These are phyloP conservation scores for Vireo altiloquus DNA, from an alignment of 2,113 vertebrate species.

Conservation along the genomic window DNA sequence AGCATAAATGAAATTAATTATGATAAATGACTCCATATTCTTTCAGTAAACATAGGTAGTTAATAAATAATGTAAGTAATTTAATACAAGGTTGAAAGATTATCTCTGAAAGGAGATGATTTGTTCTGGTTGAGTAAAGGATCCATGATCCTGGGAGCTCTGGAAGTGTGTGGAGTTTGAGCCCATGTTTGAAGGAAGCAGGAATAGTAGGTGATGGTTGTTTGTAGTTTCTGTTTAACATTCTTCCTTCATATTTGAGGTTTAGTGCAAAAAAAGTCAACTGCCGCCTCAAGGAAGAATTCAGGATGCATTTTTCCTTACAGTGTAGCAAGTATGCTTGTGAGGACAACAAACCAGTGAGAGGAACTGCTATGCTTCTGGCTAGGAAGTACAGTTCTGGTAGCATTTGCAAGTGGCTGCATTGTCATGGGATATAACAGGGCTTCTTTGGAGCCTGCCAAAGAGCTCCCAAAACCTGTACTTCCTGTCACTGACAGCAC, in stretches of 20 bases:
- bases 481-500: slow-evolving; percentile 27
- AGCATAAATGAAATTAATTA: neutral
- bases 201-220: accelerated
- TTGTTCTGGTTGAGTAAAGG: neutral
- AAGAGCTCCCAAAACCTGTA: slow-evolving; percentile 22
- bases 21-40: neutral
- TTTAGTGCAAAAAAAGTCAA: neutral
- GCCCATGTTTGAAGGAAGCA: neutral
- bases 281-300: neutral
- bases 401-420: neutral
- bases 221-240: neutral
- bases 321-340: neutral
- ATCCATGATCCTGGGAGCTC: neutral
- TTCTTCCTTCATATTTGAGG: neutral
- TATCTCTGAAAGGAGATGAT: neutral
- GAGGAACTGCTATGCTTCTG: neutral
- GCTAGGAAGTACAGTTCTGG: neutral
- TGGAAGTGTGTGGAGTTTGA: neutral
- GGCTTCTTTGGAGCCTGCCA: slow-evolving; percentile 20
- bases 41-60: neutral
- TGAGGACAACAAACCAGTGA: neutral
- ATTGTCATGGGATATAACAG: neutral
- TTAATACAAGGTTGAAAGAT: neutral
- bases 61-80: slow-evolving; percentile 8
- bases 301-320: neutral